phyloP scores from a whole-genome alignment of 2,888 invertebrate genomes.

The Scaptomyza polygonia region DNA sequence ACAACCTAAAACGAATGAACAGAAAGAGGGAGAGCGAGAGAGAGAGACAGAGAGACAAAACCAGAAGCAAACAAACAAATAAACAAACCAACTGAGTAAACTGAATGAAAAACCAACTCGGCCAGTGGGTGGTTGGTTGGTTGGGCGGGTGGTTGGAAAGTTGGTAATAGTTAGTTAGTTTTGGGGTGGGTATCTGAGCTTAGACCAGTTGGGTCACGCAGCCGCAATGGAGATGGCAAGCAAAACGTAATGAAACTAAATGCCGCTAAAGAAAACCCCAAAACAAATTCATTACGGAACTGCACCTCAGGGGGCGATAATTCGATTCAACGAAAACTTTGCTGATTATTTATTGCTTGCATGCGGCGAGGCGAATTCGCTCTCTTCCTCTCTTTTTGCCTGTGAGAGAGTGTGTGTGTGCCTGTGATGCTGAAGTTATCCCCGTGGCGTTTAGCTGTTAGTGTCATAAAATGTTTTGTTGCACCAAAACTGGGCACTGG shows the following conservation, averaged over 20 bases:
- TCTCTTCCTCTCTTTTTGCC: constrained; percentile 6
- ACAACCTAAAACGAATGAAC: constrained; percentile 14
- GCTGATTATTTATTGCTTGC: constrained; percentile 78
- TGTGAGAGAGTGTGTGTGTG: constrained; percentile 2
- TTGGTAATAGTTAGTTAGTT: constrained; percentile 16
- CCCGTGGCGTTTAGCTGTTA: constrained; percentile 74
- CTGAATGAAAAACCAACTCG: constrained; percentile 67
- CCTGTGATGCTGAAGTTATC: constrained; percentile 48
- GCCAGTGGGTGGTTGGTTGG: constrained; percentile 5
- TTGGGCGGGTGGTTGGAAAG: neutral
- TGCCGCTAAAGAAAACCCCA: constrained; percentile 70
- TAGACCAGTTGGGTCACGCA: constrained; percentile 65
- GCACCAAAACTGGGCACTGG: constrained; percentile 71
- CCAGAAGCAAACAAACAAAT: constrained; percentile 41
- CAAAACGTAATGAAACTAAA: constrained; percentile 77
- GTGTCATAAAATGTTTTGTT: constrained; percentile 78
- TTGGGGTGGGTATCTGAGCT: neutral
- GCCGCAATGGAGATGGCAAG: constrained; percentile 58
- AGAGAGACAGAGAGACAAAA: neutral
- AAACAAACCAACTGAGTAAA: constrained; percentile 60
- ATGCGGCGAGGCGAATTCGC: constrained; percentile 52
- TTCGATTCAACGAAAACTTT: constrained; percentile 80
- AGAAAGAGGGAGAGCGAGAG: neutral
- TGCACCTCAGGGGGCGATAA: constrained; percentile 79
- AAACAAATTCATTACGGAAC: constrained; percentile 80